phyloP scores from a whole-genome alignment of 1,140 invertebrate species.

The Drosophila obscura region DNA sequence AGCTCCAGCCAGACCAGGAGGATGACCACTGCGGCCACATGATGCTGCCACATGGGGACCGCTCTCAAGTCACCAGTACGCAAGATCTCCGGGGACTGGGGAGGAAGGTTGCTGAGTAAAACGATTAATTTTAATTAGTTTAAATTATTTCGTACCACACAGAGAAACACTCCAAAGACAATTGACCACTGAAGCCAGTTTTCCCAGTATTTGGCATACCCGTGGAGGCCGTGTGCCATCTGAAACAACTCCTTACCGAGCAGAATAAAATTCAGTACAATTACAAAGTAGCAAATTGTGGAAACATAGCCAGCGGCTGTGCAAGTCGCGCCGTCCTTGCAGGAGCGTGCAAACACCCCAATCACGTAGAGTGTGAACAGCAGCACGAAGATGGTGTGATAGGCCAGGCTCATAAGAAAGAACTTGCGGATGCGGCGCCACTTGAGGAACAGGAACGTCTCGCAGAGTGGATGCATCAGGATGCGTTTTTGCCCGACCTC shows the following conservation, averaged over 20 bases:
- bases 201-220: constrained; percentile 91
- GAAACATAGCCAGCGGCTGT: constrained; percentile 84
- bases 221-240: constrained; percentile 87
- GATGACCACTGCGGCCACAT: constrained; percentile 90
- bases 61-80: constrained; percentile 57
- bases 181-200: constrained; percentile 93
- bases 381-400: constrained; percentile 90
- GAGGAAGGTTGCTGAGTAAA: background rate
- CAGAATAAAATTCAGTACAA: constrained; percentile 87
- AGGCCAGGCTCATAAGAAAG: constrained; percentile 91
- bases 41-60: constrained; percentile 89
- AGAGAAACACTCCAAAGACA: constrained; percentile 88
- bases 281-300: constrained; percentile 86
- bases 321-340: constrained; percentile 77
- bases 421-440: constrained; percentile 93
- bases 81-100: constrained; percentile 68
- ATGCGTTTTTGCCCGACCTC: constrained; percentile 90
- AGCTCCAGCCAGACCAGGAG: constrained; percentile 91
- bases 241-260: constrained; percentile 90
- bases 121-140: background rate
- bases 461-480: constrained; percentile 91
- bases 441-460: constrained; percentile 92
- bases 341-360: constrained; percentile 85
- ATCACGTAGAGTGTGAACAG: constrained; percentile 89
- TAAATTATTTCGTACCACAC: constrained; percentile 84